Evolutionary conservation across 2,888 invertebrate genomes (phyloP), one percentile per base, ranked within the genome.

Genomic region (Temnothorax rugatulus): DNA sequence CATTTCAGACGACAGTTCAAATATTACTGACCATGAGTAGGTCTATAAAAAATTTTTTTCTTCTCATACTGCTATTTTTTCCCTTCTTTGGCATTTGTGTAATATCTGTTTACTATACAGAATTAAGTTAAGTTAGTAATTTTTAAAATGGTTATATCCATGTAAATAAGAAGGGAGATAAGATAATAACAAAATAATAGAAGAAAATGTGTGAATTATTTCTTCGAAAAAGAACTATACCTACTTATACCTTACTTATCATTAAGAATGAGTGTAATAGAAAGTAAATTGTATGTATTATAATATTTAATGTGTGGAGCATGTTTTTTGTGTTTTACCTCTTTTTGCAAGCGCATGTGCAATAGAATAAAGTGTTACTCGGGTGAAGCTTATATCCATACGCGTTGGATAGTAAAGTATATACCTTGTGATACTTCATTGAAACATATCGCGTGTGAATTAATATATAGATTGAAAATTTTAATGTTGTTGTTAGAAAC

Each of bases 1-100:
- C 77, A 83, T 83, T 50, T 47, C 34, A 13, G 21, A 71, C 38
- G 41, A 81, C 11, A 29, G 13, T 73, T 59, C 4, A 21, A 47
- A 44, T 5, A 13, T n/a, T 11, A 73, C 73, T 73, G 29, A 29
- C 2, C 29, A 29, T 29, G 29, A 29, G 29, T 29, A n/a, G 29
- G 38, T 15, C 38, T 54, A 54, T 9, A 18, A 7, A 50, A 50
- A 50, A 15, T n/a, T 18, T 50, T 50, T 18, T 50, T 50, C 50
- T 50, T 18, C 50, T 69, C 5, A 50, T 47, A 69, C 5, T 0
- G 4, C 8, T 44, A 50, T n/a, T 50, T 21, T 54, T 54, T 25
- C 11, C 11, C n/a, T 25, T 15, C 15, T 7, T 52, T n/a, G 13
- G n/a, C 21, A 52, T 50, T 29, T 34, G 4, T 21, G 3, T 38